phyloP scores from a whole-genome alignment of 1,140 invertebrate genomes.

The Drosophila paulistorum region DNA sequence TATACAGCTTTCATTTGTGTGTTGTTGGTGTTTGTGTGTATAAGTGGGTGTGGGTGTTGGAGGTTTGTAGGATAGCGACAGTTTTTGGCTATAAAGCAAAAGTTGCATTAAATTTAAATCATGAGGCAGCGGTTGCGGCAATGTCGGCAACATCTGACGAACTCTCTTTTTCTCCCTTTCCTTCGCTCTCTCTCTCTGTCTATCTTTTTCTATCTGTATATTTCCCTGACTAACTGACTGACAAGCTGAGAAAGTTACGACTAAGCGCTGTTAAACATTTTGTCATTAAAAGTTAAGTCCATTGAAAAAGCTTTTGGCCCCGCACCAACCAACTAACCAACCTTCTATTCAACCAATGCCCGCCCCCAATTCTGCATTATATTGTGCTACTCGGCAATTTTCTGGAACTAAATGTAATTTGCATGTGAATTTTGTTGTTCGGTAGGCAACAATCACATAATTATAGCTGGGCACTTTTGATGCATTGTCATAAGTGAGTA shows the following conservation, averaged over 20 bases:
- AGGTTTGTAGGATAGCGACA: constrained; percentile 35
- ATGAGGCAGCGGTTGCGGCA: constrained; percentile 63
- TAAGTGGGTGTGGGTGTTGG: constrained; percentile 1
- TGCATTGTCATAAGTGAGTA: constrained; percentile 41
- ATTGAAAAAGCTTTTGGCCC: constrained; percentile 42
- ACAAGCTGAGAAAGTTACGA: constrained; percentile 48
- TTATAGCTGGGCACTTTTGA: constrained; percentile 63
- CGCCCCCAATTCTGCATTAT: constrained; percentile 28
- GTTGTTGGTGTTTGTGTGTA: constrained; percentile 1
- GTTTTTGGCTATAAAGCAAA: constrained; percentile 59
- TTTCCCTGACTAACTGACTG: constrained; percentile 14
- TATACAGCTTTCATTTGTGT: constrained; percentile 58
- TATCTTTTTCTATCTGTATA: too few species aligned
- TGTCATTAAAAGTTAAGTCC: constrained; percentile 68
- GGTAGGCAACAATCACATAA: constrained; percentile 62
- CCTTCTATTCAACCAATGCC: neutral
- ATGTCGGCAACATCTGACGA: constrained; percentile 15
- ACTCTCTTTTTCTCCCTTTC: constrained; percentile 1
- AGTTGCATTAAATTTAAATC: constrained; percentile 76
- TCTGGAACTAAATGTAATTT: constrained; percentile 32
- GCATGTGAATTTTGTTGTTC: constrained; percentile 28
- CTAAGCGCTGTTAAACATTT: constrained; percentile 53
- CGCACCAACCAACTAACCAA: neutral
- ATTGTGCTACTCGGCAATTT: constrained; percentile 1
- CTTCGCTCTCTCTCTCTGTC: too few species aligned